Evolutionary conservation across 1,140 invertebrate genomes (phyloP).

Genomic region (Chrysopa pallens): DNA sequence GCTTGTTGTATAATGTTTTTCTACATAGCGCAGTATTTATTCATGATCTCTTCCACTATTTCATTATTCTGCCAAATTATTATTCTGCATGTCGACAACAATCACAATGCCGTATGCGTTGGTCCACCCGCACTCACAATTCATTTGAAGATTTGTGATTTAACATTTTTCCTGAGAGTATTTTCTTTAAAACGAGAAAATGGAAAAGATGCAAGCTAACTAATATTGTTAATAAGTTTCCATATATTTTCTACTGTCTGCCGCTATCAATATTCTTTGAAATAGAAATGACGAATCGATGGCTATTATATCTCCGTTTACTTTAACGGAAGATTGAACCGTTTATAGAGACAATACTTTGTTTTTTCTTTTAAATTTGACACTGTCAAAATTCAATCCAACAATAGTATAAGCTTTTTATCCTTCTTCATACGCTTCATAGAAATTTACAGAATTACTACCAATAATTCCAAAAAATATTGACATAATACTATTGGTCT

Average conservation of each 20-base stretch:
- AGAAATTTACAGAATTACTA: conserved; percentile 11
- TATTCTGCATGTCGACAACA: conserved; percentile 7
- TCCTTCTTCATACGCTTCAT: conserved; percentile 13
- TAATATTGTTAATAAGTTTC: conserved; percentile 19
- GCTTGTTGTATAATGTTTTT: conserved; percentile 10
- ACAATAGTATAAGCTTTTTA: conserved; percentile 11
- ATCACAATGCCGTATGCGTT: background rate
- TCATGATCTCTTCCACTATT: conserved; percentile 8
- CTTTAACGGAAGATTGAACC: conserved; percentile 8
- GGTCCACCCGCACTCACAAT: conserved; percentile 1
- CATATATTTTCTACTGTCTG: conserved; percentile 10
- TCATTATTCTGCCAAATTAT: background rate
- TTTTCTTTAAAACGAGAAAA: conserved; percentile 15
- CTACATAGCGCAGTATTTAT: conserved; percentile 5
- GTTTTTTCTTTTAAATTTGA: conserved; percentile 10
- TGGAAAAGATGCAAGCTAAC: conserved; percentile 15
- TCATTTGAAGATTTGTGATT: conserved; percentile 11
- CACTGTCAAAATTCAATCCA: conserved; percentile 13
- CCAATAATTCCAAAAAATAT: conserved; percentile 12
- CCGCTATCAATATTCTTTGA: conserved; percentile 16
- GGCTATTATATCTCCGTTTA: conserved; percentile 14
- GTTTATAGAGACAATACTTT: conserved; percentile 11
- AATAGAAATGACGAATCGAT: conserved; percentile 19
- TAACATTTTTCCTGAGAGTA: conserved; percentile 19
- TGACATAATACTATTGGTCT: conserved; percentile 12